Percentiles rank a stretch among this genome's conserved stretches.
These are phyloP conservation scores for Xylocampa areola DNA, from an alignment of 2,888 invertebrate genomes.

Conservation along the genomic window DNA sequence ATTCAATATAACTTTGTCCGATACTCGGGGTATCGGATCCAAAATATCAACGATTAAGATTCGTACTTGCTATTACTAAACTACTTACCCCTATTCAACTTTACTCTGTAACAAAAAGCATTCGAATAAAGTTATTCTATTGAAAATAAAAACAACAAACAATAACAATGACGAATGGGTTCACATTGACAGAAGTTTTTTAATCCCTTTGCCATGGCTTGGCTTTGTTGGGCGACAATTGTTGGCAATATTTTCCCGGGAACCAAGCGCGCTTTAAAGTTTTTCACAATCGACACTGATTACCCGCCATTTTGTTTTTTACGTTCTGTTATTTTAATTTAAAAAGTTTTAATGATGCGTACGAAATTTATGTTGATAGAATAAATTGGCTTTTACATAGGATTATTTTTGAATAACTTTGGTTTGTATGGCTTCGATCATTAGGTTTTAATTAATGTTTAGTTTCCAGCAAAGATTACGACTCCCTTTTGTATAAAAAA, in stretches of 20 bases:
- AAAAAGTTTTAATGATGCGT: conserved; percentile 5
- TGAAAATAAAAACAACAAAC: conserved; percentile 16
- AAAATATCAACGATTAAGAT: no score
- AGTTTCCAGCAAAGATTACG: no score
- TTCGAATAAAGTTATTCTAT: conserved; percentile 1
- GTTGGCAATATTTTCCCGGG: conserved; percentile 13
- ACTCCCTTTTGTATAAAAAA: no score
- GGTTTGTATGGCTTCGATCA: no score
- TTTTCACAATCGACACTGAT: conserved; percentile 42
- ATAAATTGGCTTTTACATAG: no score
- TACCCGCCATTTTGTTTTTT: conserved; percentile 21
- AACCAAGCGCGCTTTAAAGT: conserved; percentile 28
- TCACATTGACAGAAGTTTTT: conserved; percentile 44
- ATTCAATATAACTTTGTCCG: no score
- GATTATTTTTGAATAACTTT: no score
- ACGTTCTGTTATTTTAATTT: conserved; percentile 5
- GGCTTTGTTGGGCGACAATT: conserved; percentile 30
- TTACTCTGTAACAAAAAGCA: not conserved
- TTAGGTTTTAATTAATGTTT: no score
- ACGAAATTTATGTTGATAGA: no score
- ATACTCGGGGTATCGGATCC: no score
- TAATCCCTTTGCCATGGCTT: conserved; percentile 48
- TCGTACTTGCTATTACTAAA: not conserved
- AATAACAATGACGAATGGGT: conserved; percentile 22
- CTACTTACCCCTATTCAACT: not conserved